Evolutionary conservation across 1,140 invertebrate species (phyloP), one percentile per base, ranked within the genome.

Genomic region (Hypothenemus hampei): DNA sequence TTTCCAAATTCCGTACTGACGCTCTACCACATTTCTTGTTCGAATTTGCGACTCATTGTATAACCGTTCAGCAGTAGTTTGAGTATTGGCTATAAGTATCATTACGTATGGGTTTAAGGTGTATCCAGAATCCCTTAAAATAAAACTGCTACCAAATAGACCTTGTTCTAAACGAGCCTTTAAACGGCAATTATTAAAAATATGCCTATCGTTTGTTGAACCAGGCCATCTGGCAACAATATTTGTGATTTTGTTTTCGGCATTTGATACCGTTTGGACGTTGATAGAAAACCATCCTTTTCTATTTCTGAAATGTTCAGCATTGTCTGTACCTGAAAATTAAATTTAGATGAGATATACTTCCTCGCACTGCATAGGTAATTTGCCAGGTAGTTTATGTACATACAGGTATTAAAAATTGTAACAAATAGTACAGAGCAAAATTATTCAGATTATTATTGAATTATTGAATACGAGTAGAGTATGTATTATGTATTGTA

Each of bases 221-320:
- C 70, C 70, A 2, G 67, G 71, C 69, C 68, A 74, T 18, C 69
- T 58, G 19, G 64, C 61, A n/a, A 73, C 69, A 35, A 72, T 59
- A 57, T 75, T 68, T 36, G 60, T 56, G 8, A 76, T 67, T 47
- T 26, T 51, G 1, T 71, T 50, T 6, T 69, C 40, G 4, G 63
- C 49, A 66, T 72, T 61, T 50, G 66, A 69, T 4, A 75, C 62
- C 16, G 57, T 62, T 68, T 77, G 73, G 0, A 74, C 67, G 65
- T 76, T 75, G 4, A 72, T 50, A 7, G 71, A n/a, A n/a, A n/a
- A n/a, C n/a, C n/a, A n/a, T n/a, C n/a, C n/a, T n/a, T n/a, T n/a
- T n/a, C n/a, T n/a, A n/a, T n/a, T n/a, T n/a, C n/a, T n/a, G n/a
- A n/a, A n/a, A n/a, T 62, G 31, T 2, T 65, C 35, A 3, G 60